Conservation (phyloP, 2,888 invertebrate species). For the Parascotia fuliginaria region DNA sequence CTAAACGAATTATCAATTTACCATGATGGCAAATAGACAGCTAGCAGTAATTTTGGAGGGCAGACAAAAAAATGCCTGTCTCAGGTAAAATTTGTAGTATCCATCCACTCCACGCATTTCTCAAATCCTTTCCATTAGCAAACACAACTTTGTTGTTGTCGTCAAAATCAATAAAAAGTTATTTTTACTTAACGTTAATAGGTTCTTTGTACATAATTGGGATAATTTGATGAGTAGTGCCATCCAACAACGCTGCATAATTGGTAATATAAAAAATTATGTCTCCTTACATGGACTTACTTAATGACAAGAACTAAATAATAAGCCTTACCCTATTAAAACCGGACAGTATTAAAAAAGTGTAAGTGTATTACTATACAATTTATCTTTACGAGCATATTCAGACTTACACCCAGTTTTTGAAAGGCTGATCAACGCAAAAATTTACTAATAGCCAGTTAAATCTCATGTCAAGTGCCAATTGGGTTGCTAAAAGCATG, state of each 20-base stretch:
- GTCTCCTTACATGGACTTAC: conserved; percentile 11
- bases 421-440: too few species aligned
- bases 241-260: neutral
- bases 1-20: neutral
- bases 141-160: neutral
- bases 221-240: neutral
- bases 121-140: too few species aligned
- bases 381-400: conserved; percentile 15
- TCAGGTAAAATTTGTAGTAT: too few species aligned
- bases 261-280: conserved; percentile 6
- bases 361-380: conserved; percentile 22
- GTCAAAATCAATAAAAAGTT: neutral
- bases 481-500: too few species aligned
- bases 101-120: too few species aligned
- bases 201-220: neutral
- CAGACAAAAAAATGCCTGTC: too few species aligned
- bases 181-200: neutral
- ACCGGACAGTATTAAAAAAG: conserved; percentile 31
- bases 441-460: too few species aligned
- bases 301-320: conserved; percentile 26
- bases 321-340: conserved; percentile 32
- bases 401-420: conserved; percentile 9
- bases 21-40: too few species aligned
- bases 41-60: too few species aligned
- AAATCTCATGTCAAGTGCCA: too few species aligned